Percentiles rank a stretch among this genome's conserved stretches.
phyloP scores from a whole-genome alignment of 2,888 invertebrate species.

The Agriopis aurantiaria region DNA sequence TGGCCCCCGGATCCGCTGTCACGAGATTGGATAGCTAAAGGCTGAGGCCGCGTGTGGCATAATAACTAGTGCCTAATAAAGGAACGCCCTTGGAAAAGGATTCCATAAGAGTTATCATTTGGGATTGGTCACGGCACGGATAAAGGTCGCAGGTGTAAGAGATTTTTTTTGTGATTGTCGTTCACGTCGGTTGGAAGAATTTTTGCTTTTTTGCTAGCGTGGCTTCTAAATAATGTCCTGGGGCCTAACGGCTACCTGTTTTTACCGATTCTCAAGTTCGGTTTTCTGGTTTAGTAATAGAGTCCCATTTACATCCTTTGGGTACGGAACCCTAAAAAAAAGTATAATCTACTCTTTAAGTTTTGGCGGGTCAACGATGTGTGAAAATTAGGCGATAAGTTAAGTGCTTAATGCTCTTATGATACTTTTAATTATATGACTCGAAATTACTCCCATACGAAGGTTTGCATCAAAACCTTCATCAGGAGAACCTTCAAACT shows the following conservation, averaged over 20 bases:
- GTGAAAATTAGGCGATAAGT: too few species aligned
- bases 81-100: conserved; percentile 19
- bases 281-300: too few species aligned
- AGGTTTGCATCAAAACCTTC: background rate
- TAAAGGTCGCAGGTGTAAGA: conserved; percentile 13
- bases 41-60: conserved; percentile 29
- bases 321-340: too few species aligned
- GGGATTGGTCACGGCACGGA: conserved; percentile 7
- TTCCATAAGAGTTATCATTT: conserved; percentile 28
- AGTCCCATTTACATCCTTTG: too few species aligned
- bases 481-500: background rate
- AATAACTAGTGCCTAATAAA: conserved; percentile 30
- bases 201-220: background rate
- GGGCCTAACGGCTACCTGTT: too few species aligned
- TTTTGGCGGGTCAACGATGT: too few species aligned
- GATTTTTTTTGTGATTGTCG: conserved; percentile 4
- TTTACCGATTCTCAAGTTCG: too few species aligned
- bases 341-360: too few species aligned
- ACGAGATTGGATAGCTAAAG: conserved; percentile 39
- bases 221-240: background rate
- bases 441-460: background rate
- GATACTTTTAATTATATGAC: too few species aligned
- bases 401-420: too few species aligned
- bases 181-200: background rate
- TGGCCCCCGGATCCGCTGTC: conserved; percentile 26